phyloP scores from a whole-genome alignment of 2,797 vertebrate species.

The Microctenopoma lineatum region DNA sequence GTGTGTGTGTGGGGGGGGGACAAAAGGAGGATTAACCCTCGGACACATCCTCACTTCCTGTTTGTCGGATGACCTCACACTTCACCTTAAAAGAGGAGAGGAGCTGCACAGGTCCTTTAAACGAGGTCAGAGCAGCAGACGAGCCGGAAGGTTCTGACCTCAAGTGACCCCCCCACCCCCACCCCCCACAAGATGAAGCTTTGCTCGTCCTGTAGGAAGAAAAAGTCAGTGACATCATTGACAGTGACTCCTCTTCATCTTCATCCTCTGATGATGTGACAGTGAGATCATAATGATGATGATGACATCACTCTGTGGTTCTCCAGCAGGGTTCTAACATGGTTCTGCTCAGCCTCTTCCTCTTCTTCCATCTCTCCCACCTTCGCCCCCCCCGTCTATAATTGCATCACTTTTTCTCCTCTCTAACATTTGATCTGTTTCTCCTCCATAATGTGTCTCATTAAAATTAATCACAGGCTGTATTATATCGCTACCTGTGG shows the following conservation, averaged over 20 bases:
- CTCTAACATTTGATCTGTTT: constrained; percentile 82
- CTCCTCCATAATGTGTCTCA: constrained; percentile 83
- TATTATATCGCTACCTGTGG: constrained; percentile 84
- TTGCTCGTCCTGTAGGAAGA: no score
- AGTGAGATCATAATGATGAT: no score
- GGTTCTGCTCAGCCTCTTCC: no score
- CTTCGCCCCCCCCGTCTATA: not conserved
- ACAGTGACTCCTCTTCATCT: no score
- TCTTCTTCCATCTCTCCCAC: no score
- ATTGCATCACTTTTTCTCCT: constrained; percentile 37
- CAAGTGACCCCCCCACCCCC: no score
- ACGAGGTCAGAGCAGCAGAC: constrained; percentile 28
- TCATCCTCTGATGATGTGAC: no score
- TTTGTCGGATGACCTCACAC: constrained; percentile 46
- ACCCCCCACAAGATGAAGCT: no score
- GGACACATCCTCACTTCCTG: constrained; percentile 53
- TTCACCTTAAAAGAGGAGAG: constrained; percentile 9
- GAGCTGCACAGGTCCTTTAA: constrained; percentile 3
- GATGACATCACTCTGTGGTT: no score
- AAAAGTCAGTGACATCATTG: no score
- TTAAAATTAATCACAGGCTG: constrained; percentile 85
- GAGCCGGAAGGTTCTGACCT: not conserved
- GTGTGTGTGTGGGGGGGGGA: constrained; percentile 1
- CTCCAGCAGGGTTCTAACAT: no score
- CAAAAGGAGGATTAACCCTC: constrained; percentile 51